Conservation (phyloP, 2,113 vertebrate genomes). For the Gasterosteus nipponicus region DNA sequence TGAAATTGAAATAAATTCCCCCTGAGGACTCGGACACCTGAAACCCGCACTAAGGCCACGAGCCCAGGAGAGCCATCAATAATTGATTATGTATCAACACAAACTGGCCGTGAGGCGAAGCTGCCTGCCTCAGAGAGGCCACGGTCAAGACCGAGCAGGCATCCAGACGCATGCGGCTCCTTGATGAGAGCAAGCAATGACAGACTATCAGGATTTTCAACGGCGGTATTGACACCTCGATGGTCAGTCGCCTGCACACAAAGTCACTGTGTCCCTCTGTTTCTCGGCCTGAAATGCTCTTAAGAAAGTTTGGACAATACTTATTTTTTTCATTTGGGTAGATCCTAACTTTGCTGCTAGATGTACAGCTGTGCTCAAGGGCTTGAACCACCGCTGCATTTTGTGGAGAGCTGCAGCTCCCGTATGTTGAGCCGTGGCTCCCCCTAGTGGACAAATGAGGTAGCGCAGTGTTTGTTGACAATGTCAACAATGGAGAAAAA, state of each 20-base stretch:
- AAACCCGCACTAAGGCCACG: slow-evolving; percentile 67
- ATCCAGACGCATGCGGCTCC: slow-evolving; percentile 4
- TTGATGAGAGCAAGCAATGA: slow-evolving; percentile 31
- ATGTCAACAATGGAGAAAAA: background rate
- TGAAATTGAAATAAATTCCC: slow-evolving; percentile 63
- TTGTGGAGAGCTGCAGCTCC: background rate
- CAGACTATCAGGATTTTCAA: slow-evolving; percentile 24
- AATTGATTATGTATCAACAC: slow-evolving; percentile 75
- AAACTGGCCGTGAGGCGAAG: slow-evolving; percentile 38
- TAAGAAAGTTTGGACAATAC: background rate
- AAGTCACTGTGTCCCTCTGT: background rate
- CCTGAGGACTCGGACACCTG: slow-evolving; percentile 75
- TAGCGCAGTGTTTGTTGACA: slow-evolving; percentile 5
- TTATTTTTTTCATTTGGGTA: background rate
- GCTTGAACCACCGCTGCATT: background rate
- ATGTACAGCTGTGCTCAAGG: background rate
- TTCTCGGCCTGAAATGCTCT: background rate
- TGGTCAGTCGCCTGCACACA: background rate
- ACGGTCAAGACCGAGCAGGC: slow-evolving; percentile 42
- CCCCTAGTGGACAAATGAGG: slow-evolving; percentile 44
- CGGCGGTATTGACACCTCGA: background rate
- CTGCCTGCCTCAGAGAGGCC: slow-evolving; percentile 42
- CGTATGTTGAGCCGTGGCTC: slow-evolving; percentile 36
- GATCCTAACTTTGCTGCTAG: background rate
- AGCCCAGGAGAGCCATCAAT: slow-evolving; percentile 73